Evolutionary conservation across 2,113 vertebrate genomes (phyloP), one percentile per base, ranked within the genome.

Genomic region (Nesogale talazaci): DNA sequence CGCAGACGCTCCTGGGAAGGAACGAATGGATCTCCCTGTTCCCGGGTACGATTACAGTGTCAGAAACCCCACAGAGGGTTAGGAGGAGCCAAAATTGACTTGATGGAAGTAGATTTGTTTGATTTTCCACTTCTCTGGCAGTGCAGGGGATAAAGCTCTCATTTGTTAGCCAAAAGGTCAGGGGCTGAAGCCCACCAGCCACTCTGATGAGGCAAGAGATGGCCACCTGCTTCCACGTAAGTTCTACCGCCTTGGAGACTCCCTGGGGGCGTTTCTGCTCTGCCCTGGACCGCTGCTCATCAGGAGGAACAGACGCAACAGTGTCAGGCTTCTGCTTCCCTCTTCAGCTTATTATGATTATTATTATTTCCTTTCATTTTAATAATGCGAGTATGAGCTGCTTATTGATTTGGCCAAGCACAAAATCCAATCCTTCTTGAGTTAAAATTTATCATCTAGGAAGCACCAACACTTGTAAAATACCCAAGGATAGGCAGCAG

Each of bases 341-440:
- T 31, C 63, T 83, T 69, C 72, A 23, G 31, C 76, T 79, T 77
- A n/a, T 12, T 77, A n/a, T 12, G 82, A 20, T 70, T 87, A n/a
- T n/a, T n/a, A n/a, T n/a, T n/a, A n/a, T 86, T 40, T 76, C 61
- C 19, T 29, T 40, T 75, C 90, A 40, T 42, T 11, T 31, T 74
- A 38, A 42, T 4, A 63, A 8, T 17, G 42, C 92, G 94, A 36
- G 79, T 83, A 57, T 36, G 34, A 57, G 77, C 86, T 80, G 17
- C 84, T 81, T 76, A 20, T 83, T 88, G 85, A 57, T 90, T 88
- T 88, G 83, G 61, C 78, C 81, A 65, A 88, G 75, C 82, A 93
- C 56, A 89, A 31, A 93, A 78, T 34, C 85, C 84, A 70, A 69
- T 65, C 42, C 56, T 15, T 61, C 46, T 23, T 59, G 65, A 88